These are phyloP conservation scores for Pseudeuparius sepicola DNA, from an alignment of 2,888 invertebrate species.

Conservation along the genomic window DNA sequence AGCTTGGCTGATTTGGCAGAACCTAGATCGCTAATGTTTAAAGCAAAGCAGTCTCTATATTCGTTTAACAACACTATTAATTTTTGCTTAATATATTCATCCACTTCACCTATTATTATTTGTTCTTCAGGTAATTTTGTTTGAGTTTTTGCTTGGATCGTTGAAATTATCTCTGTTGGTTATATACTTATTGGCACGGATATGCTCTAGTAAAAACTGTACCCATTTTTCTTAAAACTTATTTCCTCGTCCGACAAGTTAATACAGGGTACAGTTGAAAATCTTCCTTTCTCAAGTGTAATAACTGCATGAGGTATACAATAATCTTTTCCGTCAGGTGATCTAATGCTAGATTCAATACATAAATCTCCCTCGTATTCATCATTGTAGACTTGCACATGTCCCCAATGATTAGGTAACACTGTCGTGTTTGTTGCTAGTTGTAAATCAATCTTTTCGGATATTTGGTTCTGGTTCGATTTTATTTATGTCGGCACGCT, in stretches of 20 bases:
- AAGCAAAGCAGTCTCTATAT: slow-evolving; percentile 19
- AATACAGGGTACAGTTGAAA: slow-evolving; percentile 14
- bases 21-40: slow-evolving; percentile 17
- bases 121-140: slow-evolving; percentile 13
- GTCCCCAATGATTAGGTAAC: slow-evolving; percentile 14
- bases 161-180: background rate
- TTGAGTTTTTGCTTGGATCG: background rate
- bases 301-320: slow-evolving; percentile 15
- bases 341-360: slow-evolving; percentile 16
- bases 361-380: slow-evolving; percentile 16
- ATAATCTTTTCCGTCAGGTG: slow-evolving; percentile 14
- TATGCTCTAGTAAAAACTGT: slow-evolving; percentile 16
- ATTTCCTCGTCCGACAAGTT: slow-evolving; percentile 15
- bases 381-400: slow-evolving; percentile 15
- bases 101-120: slow-evolving; percentile 15
- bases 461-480: background rate
- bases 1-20: slow-evolving; percentile 19
- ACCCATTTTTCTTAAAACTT: slow-evolving; percentile 4
- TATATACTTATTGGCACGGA: slow-evolving; percentile 13
- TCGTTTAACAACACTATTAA: slow-evolving; percentile 11
- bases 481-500: too few relatives aligned
- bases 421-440: slow-evolving; percentile 8
- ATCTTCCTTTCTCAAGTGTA: slow-evolving; percentile 4
- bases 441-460: too few relatives aligned
- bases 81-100: slow-evolving; percentile 23